phyloP scores from a whole-genome alignment of 2,113 vertebrate genomes.

The Pimephales promelas region DNA sequence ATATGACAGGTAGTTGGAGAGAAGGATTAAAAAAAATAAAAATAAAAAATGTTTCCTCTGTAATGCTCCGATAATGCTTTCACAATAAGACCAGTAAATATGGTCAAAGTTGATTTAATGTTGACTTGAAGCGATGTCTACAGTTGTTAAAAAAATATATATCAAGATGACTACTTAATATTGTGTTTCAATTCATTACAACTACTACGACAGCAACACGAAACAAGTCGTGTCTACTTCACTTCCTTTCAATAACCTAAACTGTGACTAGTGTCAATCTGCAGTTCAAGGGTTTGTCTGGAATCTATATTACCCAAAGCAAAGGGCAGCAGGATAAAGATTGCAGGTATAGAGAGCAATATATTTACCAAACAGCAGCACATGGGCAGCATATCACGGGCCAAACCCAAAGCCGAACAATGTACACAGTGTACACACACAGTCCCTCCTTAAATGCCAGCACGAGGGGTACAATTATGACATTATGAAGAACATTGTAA shows the following conservation, averaged over 20 bases:
- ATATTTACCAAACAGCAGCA: not conserved
- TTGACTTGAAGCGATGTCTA: not conserved
- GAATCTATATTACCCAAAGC: slow-evolving; percentile 7
- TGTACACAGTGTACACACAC: slow-evolving; percentile 5
- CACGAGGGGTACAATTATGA: not conserved
- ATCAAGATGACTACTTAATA: not conserved
- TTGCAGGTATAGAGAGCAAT: not conserved
- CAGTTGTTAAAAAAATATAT: not conserved
- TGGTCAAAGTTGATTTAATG: not conserved
- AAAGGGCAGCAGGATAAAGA: slow-evolving; percentile 15
- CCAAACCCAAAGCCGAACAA: not conserved
- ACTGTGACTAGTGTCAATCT: not conserved
- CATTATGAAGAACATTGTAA: not conserved
- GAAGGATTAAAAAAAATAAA: not conserved
- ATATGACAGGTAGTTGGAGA: not conserved
- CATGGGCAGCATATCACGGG: not conserved
- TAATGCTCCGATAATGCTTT: too few species aligned
- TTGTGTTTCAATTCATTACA: not conserved
- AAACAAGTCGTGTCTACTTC: not conserved
- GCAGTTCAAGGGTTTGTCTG: slow-evolving; percentile 2
- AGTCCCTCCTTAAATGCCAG: slow-evolving; percentile 22
- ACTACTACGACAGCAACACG: not conserved
- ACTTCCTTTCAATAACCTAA: not conserved
- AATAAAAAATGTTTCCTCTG: not conserved
- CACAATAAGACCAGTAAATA: not conserved